These are phyloP conservation scores for Drosophila merina DNA, from an alignment of 2,888 invertebrate genomes.

Conservation along the genomic window DNA sequence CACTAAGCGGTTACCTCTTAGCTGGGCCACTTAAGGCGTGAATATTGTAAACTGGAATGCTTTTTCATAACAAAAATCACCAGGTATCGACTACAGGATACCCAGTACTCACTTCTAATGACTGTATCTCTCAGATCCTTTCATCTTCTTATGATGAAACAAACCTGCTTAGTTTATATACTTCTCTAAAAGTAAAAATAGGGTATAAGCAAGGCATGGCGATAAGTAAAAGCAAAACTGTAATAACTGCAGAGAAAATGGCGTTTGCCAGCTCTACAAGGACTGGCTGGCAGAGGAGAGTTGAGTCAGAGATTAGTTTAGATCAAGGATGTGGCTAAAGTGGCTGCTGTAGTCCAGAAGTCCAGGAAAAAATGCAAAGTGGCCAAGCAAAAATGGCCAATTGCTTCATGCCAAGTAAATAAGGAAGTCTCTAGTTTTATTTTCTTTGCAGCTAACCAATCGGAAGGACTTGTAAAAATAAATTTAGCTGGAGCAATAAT, in stretches of 20 bases:
- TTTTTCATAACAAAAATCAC: constrained; percentile 24
- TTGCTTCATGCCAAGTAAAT: not conserved
- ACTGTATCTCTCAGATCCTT: not conserved
- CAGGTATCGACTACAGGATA: not conserved
- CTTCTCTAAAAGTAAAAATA: constrained; percentile 1
- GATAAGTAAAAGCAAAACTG: constrained; percentile 26
- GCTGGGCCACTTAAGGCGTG: constrained; percentile 20
- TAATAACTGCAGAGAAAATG: constrained; percentile 24
- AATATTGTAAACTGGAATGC: constrained; percentile 43
- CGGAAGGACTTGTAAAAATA: not conserved
- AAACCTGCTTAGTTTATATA: no score
- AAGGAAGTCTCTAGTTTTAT: constrained; percentile 1
- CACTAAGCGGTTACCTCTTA: constrained; percentile 36
- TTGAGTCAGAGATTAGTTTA: constrained; percentile 25
- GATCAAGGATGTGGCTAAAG: not conserved
- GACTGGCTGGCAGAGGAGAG: constrained; percentile 1
- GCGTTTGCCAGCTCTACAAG: not conserved
- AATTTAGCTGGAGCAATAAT: not conserved
- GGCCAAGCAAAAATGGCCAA: constrained; percentile 1
- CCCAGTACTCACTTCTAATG: not conserved
- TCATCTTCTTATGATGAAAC: not conserved
- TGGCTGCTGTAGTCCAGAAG: not conserved
- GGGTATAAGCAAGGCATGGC: constrained; percentile 8
- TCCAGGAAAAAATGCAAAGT: not conserved
- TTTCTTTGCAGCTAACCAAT: not conserved